phyloP scores from a whole-genome alignment of 2,113 vertebrate genomes.

The Lichenostomus cassidix region DNA sequence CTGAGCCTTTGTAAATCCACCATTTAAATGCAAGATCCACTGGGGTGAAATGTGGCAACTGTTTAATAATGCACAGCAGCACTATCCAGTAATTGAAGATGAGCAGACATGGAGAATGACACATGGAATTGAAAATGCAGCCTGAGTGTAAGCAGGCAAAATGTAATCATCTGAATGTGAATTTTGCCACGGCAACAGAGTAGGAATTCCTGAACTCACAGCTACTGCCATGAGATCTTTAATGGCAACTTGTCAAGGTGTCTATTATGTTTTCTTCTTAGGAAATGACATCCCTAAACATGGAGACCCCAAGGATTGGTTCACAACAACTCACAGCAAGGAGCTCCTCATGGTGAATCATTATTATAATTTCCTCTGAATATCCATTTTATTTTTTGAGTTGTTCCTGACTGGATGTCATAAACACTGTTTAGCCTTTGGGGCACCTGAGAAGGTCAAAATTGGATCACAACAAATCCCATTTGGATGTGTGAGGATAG shows the following conservation, averaged over 20 bases:
- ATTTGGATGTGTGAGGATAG: background rate
- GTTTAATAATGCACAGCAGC: slow-evolving; percentile 56
- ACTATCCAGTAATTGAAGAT: background rate
- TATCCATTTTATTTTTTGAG: background rate
- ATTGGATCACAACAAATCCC: background rate
- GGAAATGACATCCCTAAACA: background rate
- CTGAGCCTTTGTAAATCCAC: background rate
- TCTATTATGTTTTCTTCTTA: background rate
- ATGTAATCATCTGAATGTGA: slow-evolving; percentile 24
- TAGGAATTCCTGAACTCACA: background rate
- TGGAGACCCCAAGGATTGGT: background rate
- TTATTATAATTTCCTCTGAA: background rate
- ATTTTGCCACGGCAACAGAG: background rate
- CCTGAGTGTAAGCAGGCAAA: slow-evolving; percentile 12
- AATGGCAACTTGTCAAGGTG: slow-evolving; percentile 24
- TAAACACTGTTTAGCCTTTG: background rate
- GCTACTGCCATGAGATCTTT: background rate
- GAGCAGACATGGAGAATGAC: slow-evolving; percentile 48
- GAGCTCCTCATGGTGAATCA: fast-evolving
- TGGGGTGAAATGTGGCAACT: slow-evolving; percentile 36
- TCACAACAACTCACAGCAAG: background rate
- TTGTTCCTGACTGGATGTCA: background rate
- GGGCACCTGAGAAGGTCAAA: background rate
- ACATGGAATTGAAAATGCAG: slow-evolving; percentile 38
- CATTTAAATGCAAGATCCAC: background rate